phyloP scores from a whole-genome alignment of 2,888 invertebrate genomes.

The Ichneumon xanthorius region DNA sequence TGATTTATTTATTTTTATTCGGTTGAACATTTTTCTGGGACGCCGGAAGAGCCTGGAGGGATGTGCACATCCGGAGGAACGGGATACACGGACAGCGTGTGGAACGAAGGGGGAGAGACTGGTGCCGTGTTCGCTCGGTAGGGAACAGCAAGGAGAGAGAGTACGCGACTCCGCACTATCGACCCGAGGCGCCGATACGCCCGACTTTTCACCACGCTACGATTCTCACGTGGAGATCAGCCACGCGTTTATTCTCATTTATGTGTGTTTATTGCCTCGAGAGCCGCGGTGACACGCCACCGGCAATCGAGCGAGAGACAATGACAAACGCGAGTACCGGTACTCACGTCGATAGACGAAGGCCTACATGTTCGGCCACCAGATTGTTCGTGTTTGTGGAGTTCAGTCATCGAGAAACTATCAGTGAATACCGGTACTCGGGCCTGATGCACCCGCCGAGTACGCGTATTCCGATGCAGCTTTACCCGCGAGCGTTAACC shows the following conservation, averaged over 20 bases:
- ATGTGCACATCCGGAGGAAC: neutral
- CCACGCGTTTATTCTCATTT: slow-evolving; percentile 53
- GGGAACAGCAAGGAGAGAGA: slow-evolving; percentile 35
- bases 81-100: neutral
- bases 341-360: neutral
- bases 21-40: neutral
- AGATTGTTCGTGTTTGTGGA: neutral
- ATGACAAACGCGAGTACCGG: neutral
- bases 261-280: slow-evolving; percentile 26
- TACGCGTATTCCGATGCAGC: neutral
- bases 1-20: neutral
- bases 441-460: neutral
- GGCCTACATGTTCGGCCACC: neutral
- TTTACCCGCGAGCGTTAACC: neutral
- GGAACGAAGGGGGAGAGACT: slow-evolving; percentile 31
- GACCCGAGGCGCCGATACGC: slow-evolving; percentile 59
- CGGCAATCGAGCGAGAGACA: neutral
- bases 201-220: slow-evolving; percentile 38
- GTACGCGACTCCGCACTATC: slow-evolving; percentile 58
- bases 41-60: neutral
- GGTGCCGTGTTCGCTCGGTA: slow-evolving; percentile 25
- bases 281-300: neutral
- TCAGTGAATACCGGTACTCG: slow-evolving; percentile 36
- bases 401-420: neutral
- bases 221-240: slow-evolving; percentile 63